Percentiles rank a stretch among this genome's conserved stretches.
Evolutionary conservation across 37 sponge, comb jelly and placozoan genomes (phyloP).

Genomic region (Eunapius fragilis): DNA sequence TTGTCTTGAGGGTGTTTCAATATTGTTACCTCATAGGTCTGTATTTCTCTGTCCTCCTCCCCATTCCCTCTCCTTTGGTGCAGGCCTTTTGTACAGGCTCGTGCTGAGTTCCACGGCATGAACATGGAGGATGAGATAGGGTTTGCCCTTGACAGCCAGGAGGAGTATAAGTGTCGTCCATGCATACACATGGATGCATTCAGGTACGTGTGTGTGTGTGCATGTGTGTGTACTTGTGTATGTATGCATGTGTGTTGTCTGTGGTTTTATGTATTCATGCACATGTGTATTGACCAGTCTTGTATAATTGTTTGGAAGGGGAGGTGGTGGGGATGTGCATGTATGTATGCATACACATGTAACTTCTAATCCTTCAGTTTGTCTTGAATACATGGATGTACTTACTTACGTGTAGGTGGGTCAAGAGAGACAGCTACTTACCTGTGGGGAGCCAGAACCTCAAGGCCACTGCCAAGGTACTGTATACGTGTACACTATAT

Average conservation of each 20-base stretch:
- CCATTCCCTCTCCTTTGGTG: background rate
- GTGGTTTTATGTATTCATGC: background rate
- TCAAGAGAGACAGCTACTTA: conserved; percentile 88
- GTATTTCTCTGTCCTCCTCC: too few species aligned
- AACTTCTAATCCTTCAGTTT: too few species aligned
- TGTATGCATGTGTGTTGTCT: too few species aligned
- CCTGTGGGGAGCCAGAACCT: conserved; percentile 90
- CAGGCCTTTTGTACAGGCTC: conserved; percentile 94
- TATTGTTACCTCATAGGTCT: too few species aligned
- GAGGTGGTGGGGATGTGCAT: background rate
- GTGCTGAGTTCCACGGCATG: conserved; percentile 70
- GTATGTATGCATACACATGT: too few species aligned
- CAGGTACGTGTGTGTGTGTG: too few species aligned
- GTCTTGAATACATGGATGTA: too few species aligned
- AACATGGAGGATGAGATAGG: conserved; percentile 86
- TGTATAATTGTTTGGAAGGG: background rate
- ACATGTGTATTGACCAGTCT: background rate
- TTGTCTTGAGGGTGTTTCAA: too few species aligned
- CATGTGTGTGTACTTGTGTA: too few species aligned
- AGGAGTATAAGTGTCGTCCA: conserved; percentile 93
- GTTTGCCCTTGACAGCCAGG: conserved; percentile 82
- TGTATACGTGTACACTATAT: too few species aligned
- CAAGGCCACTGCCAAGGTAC: conserved; percentile 72
- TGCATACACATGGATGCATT: conserved; percentile 96
- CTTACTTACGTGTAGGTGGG: conserved; percentile 75